These are phyloP conservation scores for Lissonota sp. DNA, from an alignment of 2,888 invertebrate genomes.

Conservation along the genomic window DNA sequence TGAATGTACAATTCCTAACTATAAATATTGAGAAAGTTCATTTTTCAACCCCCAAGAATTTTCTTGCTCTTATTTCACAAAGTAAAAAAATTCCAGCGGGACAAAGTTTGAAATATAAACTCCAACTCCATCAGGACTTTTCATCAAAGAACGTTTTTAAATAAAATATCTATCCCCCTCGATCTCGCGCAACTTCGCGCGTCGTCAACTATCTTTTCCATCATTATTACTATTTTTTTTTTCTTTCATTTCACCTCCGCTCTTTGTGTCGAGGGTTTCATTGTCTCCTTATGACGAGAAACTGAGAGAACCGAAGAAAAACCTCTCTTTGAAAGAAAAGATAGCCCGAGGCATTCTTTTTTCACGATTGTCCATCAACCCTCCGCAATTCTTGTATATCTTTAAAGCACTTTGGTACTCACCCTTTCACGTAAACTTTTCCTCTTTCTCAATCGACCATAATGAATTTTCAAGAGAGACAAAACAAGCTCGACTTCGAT, in stretches of 20 bases:
- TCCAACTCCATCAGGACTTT: too few species aligned
- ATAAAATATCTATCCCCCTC: too few species aligned
- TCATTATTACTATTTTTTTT: too few species aligned
- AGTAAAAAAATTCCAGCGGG: too few species aligned
- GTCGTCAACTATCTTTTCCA: too few species aligned
- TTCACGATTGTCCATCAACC: background rate
- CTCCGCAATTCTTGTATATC: background rate
- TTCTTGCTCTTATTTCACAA: too few species aligned
- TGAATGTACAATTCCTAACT: too few species aligned
- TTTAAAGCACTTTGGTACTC: background rate
- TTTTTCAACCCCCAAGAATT: too few species aligned
- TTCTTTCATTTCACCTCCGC: background rate
- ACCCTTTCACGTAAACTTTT: background rate
- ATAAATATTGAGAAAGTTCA: too few species aligned
- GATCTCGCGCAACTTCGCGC: too few species aligned
- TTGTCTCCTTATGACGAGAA: background rate
- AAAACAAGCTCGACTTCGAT: conserved; percentile 11
- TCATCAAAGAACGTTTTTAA: too few species aligned
- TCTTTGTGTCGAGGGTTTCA: background rate
- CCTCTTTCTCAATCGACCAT: conserved; percentile 15
- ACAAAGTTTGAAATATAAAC: too few species aligned
- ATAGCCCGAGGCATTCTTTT: background rate
- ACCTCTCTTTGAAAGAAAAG: background rate
- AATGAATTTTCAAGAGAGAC: conserved; percentile 23
- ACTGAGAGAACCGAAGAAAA: background rate